Conservation (phyloP, 2,113 vertebrate species). For the Hydrochoerus hydrochaeris region DNA sequence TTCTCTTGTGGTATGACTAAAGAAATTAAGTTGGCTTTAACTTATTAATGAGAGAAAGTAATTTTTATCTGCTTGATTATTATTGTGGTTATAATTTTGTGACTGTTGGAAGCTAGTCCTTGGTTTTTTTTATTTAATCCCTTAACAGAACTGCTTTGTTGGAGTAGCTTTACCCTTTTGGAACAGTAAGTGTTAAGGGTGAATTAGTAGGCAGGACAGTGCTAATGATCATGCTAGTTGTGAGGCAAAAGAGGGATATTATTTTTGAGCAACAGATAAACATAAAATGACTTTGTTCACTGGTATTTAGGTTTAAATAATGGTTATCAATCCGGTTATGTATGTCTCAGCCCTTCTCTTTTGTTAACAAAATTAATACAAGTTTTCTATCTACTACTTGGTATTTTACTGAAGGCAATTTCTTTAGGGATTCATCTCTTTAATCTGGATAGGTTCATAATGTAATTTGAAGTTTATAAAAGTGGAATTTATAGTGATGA, state of each 20-base stretch:
- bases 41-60: conserved; percentile 42
- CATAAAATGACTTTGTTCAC: conserved; percentile 28
- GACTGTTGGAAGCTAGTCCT: not conserved
- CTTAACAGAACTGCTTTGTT: conserved; percentile 35
- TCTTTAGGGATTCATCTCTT: conserved; percentile 42
- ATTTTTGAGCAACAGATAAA: conserved; percentile 32
- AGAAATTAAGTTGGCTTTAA: conserved; percentile 40
- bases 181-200: not conserved
- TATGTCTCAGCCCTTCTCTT: not conserved
- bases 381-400: conserved; percentile 29
- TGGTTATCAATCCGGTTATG: not conserved
- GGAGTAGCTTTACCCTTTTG: conserved; percentile 35
- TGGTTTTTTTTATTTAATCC: conserved; percentile 1
- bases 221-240: conserved; percentile 14
- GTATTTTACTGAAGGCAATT: conserved; percentile 37
- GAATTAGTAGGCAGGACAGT: not conserved
- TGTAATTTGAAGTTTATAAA: conserved; percentile 43
- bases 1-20: conserved; percentile 32
- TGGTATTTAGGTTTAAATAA: conserved; percentile 30
- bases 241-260: not conserved
- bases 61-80: conserved; percentile 2
- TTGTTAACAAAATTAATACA: conserved; percentile 41
- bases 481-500: conserved; percentile 36
- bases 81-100: not conserved
- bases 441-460: conserved; percentile 37